Evolutionary conservation across 2,797 vertebrate species (phyloP).

Genomic region (Bradypodion ventrale): DNA sequence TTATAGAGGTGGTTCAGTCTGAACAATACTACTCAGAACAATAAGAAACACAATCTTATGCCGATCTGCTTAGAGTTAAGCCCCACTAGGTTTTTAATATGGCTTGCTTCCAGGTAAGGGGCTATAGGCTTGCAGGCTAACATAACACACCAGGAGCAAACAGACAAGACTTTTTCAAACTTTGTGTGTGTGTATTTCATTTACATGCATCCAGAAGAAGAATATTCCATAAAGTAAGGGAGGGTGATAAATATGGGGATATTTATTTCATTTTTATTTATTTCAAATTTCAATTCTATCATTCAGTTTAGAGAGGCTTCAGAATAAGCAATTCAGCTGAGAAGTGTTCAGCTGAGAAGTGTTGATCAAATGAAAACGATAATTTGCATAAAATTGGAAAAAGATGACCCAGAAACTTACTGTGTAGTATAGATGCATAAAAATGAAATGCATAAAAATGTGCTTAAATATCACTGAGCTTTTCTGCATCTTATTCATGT

Average conservation of each 20-base stretch:
- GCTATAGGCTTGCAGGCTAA: neutral
- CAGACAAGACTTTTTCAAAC: neutral
- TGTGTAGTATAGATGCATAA: neutral
- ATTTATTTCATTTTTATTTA: neutral
- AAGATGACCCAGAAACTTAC: neutral
- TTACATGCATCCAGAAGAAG: neutral
- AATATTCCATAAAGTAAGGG: neutral
- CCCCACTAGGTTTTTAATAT: neutral
- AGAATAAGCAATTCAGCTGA: neutral
- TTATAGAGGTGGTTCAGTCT: too few relatives aligned
- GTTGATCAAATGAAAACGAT: neutral
- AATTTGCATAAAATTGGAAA: neutral
- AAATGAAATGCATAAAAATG: neutral
- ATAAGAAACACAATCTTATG: neutral
- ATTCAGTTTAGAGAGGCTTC: neutral
- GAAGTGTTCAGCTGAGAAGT: conserved; percentile 1
- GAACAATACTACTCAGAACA: neutral
- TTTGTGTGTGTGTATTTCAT: neutral
- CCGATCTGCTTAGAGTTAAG: neutral
- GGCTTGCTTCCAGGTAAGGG: neutral
- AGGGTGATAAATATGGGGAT: neutral
- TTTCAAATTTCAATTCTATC: neutral
- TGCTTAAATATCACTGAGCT: neutral
- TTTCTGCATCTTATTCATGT: neutral
- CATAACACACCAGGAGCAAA: neutral